Evolutionary conservation across 2,888 invertebrate genomes (phyloP).

Genomic region (Diogma glabrata): DNA sequence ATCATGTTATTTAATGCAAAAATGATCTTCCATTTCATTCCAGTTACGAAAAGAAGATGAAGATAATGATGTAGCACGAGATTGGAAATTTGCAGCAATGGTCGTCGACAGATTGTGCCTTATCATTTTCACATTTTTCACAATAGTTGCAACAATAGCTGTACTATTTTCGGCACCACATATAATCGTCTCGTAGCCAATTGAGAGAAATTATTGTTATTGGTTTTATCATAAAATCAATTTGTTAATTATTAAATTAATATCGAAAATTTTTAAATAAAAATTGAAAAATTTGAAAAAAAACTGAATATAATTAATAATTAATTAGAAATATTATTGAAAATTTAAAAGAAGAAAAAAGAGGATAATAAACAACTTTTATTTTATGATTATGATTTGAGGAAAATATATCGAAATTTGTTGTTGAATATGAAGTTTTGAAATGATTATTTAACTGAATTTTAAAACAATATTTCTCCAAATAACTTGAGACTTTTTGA

Average conservation of each 20-base stretch:
- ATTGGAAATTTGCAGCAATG: conserved; percentile 99
- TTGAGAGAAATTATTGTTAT: conserved; percentile 41
- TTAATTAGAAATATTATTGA: conserved; percentile 7
- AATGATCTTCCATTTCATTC: too few relatives aligned
- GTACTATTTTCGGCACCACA: conserved; percentile 94
- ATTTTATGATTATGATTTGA: too few relatives aligned
- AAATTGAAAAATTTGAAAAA: conserved; percentile 13
- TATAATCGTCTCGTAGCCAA: conserved; percentile 43
- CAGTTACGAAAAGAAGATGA: conserved; percentile 86
- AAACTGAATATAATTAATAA: conserved; percentile 9
- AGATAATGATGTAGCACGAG: conserved; percentile 86
- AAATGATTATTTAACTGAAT: too few relatives aligned
- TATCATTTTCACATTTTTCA: conserved; percentile 98
- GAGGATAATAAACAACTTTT: too few relatives aligned
- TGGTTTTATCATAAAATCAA: conserved; percentile 41
- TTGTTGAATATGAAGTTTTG: too few relatives aligned
- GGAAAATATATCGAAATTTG: too few relatives aligned
- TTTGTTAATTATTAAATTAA: conserved; percentile 41
- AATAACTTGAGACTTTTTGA: too few relatives aligned
- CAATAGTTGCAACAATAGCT: conserved; percentile 93
- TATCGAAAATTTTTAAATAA: conserved; percentile 39
- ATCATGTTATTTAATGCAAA: too few relatives aligned
- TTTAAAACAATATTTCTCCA: too few relatives aligned
- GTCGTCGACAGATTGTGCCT: conserved; percentile 99
- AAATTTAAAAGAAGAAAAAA: conserved; percentile 5